These are phyloP conservation scores for Pyrocoelia pectoralis DNA, from an alignment of 2,888 invertebrate species.

Conservation along the genomic window DNA sequence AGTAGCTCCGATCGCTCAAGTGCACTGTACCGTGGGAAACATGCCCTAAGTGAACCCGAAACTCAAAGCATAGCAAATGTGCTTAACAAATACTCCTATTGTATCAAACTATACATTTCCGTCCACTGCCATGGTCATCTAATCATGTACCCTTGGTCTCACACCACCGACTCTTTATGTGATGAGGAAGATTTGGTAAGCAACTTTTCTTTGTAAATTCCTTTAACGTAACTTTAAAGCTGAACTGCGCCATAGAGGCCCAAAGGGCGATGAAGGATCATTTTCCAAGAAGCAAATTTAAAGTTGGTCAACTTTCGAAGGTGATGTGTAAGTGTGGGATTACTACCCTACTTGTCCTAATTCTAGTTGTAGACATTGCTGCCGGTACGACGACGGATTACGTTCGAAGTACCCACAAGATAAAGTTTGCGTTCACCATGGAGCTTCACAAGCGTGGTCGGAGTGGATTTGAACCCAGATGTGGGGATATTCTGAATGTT, in stretches of 20 bases:
- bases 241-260: background rate
- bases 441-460: slow-evolving; percentile 43
- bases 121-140: slow-evolving; percentile 43
- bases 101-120: slow-evolving; percentile 42
- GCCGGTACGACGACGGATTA: slow-evolving; percentile 42
- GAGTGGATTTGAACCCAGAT: slow-evolving; percentile 39
- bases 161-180: slow-evolving; percentile 26
- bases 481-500: slow-evolving; percentile 36
- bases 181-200: slow-evolving; percentile 1
- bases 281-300: slow-evolving; percentile 19
- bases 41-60: slow-evolving; percentile 48
- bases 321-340: slow-evolving; percentile 37
- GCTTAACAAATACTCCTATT: slow-evolving; percentile 33
- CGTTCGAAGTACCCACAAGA: slow-evolving; percentile 38
- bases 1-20: slow-evolving; percentile 38
- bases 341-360: too few species aligned
- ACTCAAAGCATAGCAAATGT: slow-evolving; percentile 43
- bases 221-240: background rate
- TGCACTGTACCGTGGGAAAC: slow-evolving; percentile 39
- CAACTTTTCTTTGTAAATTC: too few species aligned
- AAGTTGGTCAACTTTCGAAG: slow-evolving; percentile 38
- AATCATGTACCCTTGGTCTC: slow-evolving; percentile 46
- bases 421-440: slow-evolving; percentile 44
- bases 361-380: slow-evolving; percentile 37
- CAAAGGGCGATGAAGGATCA: background rate